phyloP scores from a whole-genome alignment of 2,888 invertebrate species.

The Lithophane ornitopus region DNA sequence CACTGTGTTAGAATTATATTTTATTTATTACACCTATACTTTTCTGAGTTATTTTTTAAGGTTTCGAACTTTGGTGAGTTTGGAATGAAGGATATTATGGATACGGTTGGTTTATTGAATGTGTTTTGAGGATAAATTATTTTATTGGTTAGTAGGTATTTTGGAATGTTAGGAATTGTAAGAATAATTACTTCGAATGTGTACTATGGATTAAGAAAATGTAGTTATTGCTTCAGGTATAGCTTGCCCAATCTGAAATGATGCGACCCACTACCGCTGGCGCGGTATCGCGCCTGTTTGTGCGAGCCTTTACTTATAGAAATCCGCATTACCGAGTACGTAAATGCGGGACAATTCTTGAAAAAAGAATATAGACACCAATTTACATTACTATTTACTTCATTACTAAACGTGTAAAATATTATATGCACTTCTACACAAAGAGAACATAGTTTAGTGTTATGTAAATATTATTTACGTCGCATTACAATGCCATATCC shows the following conservation, averaged over 20 bases:
- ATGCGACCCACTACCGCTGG: no score
- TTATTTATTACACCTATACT: slow-evolving; percentile 60
- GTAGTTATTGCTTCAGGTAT: not conserved
- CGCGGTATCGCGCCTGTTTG: no score
- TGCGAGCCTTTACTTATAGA: no score
- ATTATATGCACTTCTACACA: not conserved
- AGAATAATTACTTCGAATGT: not conserved
- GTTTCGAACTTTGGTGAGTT: slow-evolving; percentile 10
- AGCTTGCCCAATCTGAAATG: no score
- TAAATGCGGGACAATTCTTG: not conserved
- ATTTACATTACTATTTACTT: not conserved
- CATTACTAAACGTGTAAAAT: not conserved
- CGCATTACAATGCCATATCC: slow-evolving; percentile 25
- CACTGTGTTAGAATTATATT: slow-evolving; percentile 68
- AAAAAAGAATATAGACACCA: slow-evolving; percentile 1
- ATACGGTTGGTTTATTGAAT: slow-evolving; percentile 12
- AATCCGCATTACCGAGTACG: no score
- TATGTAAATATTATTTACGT: slow-evolving; percentile 38
- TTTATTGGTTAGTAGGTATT: not conserved
- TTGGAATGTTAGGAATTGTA: not conserved
- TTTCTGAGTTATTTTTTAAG: slow-evolving; percentile 41
- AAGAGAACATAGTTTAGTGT: slow-evolving; percentile 23
- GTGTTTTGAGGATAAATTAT: not conserved
- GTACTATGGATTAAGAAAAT: not conserved
- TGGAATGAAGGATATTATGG: not conserved